Evolutionary conservation across 2,797 vertebrate species (phyloP), one percentile per base, ranked within the genome.

Genomic region (Synaphobranchus kaupii): DNA sequence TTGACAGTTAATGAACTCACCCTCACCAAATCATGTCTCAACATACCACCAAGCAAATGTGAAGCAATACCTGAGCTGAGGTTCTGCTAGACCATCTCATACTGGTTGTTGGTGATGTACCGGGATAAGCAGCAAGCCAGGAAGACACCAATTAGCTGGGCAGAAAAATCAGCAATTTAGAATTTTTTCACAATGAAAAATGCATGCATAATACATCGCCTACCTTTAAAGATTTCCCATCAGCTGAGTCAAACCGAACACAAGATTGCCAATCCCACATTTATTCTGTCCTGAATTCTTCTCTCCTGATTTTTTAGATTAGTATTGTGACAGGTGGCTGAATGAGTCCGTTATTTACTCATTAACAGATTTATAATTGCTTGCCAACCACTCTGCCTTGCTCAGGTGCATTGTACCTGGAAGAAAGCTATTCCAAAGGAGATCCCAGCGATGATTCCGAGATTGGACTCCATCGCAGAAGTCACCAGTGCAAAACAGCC

Each of bases 81-180:
- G 34, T 50, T 78, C 86, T 25, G 86, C 93, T 97, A 99, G 92
- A 99, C 97, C 97, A 99, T 99, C 94, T 99, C 98, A n/a, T 99
- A 99, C 93, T 99, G 98, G 93, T 99, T 99, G 95, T 98, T 99
- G 13, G 98, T 99, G 90, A 99, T 99, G 93, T 98, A 98, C 31
- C 96, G 97, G 88, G 98, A 98, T 91, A 99, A 96, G 92, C 97
- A 99, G 94, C 97, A 99, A 87, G 98, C 96, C 13, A 99, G 94
- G 94, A 98, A 96, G 80, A 99, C 98, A 89, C 98, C 98, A 85
- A 99, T 94, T 89, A 99, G 90, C 98, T 99, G 92, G 87, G 89
- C 88, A 89, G 82, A 89, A 86, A 91, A 86, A 87, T 68, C 88
- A 89, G 89, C 25, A 81, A 81, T 81, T 50, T 4, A 47, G 8